A percentile compares a stretch with the other conserved stretches of the same genome.
Conservation (phyloP, 2,113 vertebrate species). For the Pseudorectes ferrugineus region DNA sequence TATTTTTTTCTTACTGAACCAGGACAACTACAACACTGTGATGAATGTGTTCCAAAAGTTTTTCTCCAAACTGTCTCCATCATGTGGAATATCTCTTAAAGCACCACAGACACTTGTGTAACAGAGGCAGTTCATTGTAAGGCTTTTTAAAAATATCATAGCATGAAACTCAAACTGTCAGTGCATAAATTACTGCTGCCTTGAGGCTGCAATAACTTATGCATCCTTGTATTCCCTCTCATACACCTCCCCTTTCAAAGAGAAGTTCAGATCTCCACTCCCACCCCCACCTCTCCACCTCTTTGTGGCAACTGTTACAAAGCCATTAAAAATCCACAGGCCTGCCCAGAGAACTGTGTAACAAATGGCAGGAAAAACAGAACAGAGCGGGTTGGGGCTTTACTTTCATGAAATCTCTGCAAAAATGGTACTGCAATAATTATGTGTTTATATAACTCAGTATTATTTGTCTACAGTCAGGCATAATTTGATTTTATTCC, state of each 20-base stretch:
- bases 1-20: neutral
- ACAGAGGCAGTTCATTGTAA: neutral
- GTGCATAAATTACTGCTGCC: conserved; percentile 38
- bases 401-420: neutral
- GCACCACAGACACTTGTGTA: neutral
- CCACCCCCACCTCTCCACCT: neutral
- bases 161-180: conserved; percentile 49
- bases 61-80: neutral
- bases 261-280: neutral
- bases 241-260: neutral
- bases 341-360: neutral
- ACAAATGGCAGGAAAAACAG: neutral
- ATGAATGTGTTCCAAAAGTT: neutral
- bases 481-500: conserved; percentile 20
- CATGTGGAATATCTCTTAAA: neutral
- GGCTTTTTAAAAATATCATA: conserved; percentile 24
- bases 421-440: neutral
- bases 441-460: neutral
- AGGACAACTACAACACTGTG: neutral
- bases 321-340: neutral
- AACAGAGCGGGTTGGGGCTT: neutral
- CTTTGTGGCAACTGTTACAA: neutral
- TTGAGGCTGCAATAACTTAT: conserved; percentile 29
- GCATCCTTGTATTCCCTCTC: conserved; percentile 12
- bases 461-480: conserved; percentile 8